phyloP scores from a whole-genome alignment of 2,888 invertebrate genomes.

The Shargacucullia verbasci region DNA sequence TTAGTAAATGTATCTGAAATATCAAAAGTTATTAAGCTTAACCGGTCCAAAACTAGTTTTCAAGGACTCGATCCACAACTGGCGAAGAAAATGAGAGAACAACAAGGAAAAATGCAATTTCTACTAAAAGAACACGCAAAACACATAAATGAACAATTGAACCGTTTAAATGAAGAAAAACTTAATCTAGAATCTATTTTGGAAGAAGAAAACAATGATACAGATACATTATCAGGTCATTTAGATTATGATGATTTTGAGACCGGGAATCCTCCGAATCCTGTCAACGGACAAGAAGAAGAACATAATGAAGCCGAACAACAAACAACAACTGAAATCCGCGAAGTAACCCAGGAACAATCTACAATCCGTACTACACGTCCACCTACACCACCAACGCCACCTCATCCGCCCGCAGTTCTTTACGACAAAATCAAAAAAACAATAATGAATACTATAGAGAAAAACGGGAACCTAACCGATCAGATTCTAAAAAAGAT shows the following conservation, averaged over 20 bases:
- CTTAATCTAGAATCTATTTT: conserved; percentile 61
- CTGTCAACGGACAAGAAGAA: conserved; percentile 52
- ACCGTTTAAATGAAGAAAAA: conserved; percentile 69
- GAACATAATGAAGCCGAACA: conserved; percentile 37
- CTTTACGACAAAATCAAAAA: conserved; percentile 38
- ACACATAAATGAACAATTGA: conserved; percentile 70
- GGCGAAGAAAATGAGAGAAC: conserved; percentile 54
- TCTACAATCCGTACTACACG: conserved; percentile 14
- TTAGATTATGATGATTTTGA: conserved; percentile 52
- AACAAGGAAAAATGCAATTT: conserved; percentile 65
- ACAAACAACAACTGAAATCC: conserved; percentile 17
- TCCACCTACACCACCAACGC: conserved; percentile 10
- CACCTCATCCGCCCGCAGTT: conserved; percentile 2
- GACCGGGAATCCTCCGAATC: conserved; percentile 26
- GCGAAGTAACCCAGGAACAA: conserved; percentile 6
- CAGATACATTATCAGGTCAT: conserved; percentile 1
- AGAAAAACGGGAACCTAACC: conserved; percentile 73
- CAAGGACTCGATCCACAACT: conserved; percentile 29
- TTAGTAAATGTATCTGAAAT: conserved; percentile 80
- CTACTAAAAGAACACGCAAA: conserved; percentile 70
- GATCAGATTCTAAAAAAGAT: conserved; percentile 76
- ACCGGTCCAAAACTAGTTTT: conserved; percentile 49
- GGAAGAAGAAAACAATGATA: conserved; percentile 17
- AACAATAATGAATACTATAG: conserved; percentile 63
- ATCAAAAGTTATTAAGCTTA: conserved; percentile 73